Base-by-base conservation (phyloP, 2,888 invertebrate species). In the Anthoptus insignis region DNA sequence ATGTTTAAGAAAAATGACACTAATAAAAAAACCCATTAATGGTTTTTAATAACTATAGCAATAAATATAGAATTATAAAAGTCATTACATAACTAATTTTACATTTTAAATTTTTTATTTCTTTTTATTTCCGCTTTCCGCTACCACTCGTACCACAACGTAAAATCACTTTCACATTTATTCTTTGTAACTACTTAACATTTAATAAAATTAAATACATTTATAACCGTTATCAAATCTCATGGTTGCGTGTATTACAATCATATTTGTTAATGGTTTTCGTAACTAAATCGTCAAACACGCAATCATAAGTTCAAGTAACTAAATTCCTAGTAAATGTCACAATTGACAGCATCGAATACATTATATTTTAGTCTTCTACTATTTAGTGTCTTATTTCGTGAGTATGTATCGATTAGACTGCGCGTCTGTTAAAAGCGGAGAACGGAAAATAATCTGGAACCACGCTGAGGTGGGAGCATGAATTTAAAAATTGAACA, bases 281-380 rank as follows among this genome's bases (percentile, higher is more conserved):
- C 13, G 22, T 21, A 22, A 13, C 2, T 49, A 27, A 49, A 14
- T 49, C 49, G 9, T 27, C 14, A 8, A 27, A 53, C 29, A 60
- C 53, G 53, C 60, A 60, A 29, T 32, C 16, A 39, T 53, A 27
- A 59, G 29, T 53, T 49, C 14, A 14, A 32, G 34, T 14, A 52
- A 39, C 24, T 53, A n/a, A 27, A 21, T 60, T 45, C 21, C 29
- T 45, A 57, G 14, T 57, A 24, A 29, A 45, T 22, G 58, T 58
- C 58, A 58, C 58, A 58, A 58, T 47, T 58, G 58, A 58, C 58
- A 11, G 47, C 13, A 22, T 29, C 11, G 21, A 45, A 45, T 22
- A 22, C 39, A 39, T 29, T 42, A 14, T 57, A 45, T 47, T 47
- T 49, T 59, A 21, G 24, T 32, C 21, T 54, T 39, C 54, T 58